A percentile compares a stretch with the other conserved stretches of the same genome.
Evolutionary conservation across 1,140 invertebrate genomes (phyloP).

Genomic region (Linepithema humile): DNA sequence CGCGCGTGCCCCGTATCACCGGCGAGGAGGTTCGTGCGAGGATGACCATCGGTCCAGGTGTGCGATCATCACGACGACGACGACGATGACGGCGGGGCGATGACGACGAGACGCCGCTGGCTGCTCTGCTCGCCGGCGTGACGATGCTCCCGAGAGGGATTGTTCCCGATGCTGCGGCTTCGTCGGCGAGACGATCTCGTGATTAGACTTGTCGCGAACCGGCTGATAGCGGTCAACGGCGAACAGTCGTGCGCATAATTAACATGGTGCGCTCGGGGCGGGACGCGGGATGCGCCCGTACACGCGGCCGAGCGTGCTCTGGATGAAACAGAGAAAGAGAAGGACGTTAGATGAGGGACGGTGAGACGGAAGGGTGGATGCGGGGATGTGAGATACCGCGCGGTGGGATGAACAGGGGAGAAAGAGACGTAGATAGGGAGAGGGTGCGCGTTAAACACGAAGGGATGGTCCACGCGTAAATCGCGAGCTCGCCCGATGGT

Average conservation of each 20-base stretch:
- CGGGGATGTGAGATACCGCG: slow-evolving; percentile 6
- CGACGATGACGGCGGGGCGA: not conserved
- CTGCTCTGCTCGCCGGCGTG: not conserved
- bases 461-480: slow-evolving; percentile 29
- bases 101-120: not conserved
- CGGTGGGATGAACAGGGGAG: slow-evolving; percentile 9
- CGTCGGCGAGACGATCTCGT: not conserved
- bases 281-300: not conserved
- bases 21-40: slow-evolving; percentile 1
- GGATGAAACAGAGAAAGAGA: not conserved
- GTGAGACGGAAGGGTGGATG: not conserved
- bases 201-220: slow-evolving; percentile 37
- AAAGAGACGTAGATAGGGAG: slow-evolving; percentile 5
- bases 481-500: slow-evolving; percentile 42
- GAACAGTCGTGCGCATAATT: slow-evolving; percentile 41
- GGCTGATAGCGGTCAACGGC: slow-evolving; percentile 33
- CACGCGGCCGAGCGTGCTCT: not conserved
- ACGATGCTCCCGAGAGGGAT: not conserved
- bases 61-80: slow-evolving; percentile 22
- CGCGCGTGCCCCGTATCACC: slow-evolving; percentile 41
- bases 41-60: slow-evolving; percentile 13
- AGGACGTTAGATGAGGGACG: not conserved
- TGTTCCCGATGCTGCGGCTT: not conserved
- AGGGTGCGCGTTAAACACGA: slow-evolving; percentile 12
- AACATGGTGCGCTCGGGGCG: slow-evolving; percentile 4